Evolutionary conservation across 1,140 invertebrate genomes (phyloP).

Genomic region (Octopus sinensis): DNA sequence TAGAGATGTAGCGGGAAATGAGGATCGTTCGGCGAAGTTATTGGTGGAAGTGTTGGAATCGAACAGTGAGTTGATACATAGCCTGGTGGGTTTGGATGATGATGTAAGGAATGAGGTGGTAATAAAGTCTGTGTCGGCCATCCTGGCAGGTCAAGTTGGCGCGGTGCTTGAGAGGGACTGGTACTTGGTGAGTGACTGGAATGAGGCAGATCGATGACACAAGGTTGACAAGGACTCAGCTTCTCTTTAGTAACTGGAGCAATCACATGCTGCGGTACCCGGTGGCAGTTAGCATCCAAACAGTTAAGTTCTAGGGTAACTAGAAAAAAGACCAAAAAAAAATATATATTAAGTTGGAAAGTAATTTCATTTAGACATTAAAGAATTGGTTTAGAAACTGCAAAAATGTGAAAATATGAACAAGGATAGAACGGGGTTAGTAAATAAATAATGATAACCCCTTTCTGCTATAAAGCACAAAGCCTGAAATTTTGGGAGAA

Average conservation of each 20-base stretch:
- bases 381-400: not conserved
- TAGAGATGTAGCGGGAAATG: slow-evolving; percentile 7
- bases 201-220: not conserved
- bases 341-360: not conserved
- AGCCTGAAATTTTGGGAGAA: too few relatives aligned
- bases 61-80: not conserved
- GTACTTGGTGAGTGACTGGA: not conserved
- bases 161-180: slow-evolving; percentile 1
- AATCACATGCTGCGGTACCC: not conserved
- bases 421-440: not conserved
- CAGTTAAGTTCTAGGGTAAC: not conserved
- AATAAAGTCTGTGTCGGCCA: not conserved
- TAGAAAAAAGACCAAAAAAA: not conserved
- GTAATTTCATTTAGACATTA: not conserved
- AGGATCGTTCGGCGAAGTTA: not conserved
- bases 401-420: not conserved
- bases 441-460: not conserved
- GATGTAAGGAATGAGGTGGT: not conserved
- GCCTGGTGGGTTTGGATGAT: not conserved
- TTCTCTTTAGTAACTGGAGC: slow-evolving; percentile 6
- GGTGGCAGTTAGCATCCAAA: not conserved
- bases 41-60: not conserved
- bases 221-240: not conserved
- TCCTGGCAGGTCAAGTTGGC: slow-evolving; percentile 3
- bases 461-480: not conserved